These are phyloP conservation scores for Drosophila lacicola DNA, from an alignment of 2,888 invertebrate genomes.

Conservation along the genomic window DNA sequence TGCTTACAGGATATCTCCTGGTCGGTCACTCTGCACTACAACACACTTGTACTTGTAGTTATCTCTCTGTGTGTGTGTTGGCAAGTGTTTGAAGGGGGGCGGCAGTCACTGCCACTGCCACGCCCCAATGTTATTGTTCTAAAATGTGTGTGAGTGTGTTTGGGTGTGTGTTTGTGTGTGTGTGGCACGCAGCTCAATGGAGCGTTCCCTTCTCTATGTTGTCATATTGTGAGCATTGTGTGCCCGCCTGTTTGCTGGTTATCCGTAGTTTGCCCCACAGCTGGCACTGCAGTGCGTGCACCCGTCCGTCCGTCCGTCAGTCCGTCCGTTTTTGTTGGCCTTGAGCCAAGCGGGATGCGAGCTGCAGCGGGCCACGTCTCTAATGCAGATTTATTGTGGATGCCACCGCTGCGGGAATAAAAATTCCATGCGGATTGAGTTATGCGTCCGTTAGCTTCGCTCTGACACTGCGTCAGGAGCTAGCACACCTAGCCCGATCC, in stretches of 20 bases:
- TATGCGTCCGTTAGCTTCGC: conserved; percentile 77
- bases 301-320: conserved; percentile 54
- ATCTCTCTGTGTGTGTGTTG: conserved; percentile 1
- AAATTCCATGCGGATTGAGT: conserved; percentile 79
- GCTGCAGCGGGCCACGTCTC: conserved; percentile 31
- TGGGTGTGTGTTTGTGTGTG: conserved; percentile 12
- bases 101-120: conserved; percentile 43
- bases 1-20: not conserved
- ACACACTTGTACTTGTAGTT: not conserved
- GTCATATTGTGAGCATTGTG: conserved; percentile 39
- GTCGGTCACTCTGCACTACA: not conserved
- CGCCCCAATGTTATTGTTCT: conserved; percentile 55
- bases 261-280: conserved; percentile 15
- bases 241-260: conserved; percentile 16
- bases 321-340: conserved; percentile 61
- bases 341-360: conserved; percentile 67
- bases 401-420: conserved; percentile 78
- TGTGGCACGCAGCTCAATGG: conserved; percentile 31
- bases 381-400: conserved; percentile 79
- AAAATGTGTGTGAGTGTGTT: not conserved
- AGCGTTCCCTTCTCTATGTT: conserved; percentile 15
- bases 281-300: conserved; percentile 71
- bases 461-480: conserved; percentile 46
- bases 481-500: not conserved
- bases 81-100: not conserved